Base-by-base conservation (phyloP, 2,888 invertebrate species). In the Mactromeris polynyma region DNA sequence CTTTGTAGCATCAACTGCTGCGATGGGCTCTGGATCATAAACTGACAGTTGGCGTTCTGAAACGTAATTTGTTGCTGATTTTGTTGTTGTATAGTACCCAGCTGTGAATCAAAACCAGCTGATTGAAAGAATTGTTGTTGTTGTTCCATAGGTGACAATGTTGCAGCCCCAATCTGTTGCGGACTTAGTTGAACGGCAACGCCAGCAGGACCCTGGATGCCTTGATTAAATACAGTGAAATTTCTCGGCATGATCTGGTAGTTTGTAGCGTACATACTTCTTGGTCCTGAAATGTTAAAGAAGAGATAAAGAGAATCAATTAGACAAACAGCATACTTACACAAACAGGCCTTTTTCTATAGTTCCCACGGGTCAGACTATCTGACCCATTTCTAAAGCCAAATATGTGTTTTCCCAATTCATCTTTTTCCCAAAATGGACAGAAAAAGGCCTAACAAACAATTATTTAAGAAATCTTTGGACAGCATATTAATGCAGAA, bases 191-290 rank as follows among this genome's bases (percentile, higher is more conserved):
- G 92, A 1, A 92, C 88, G 33, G 92, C 87, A 33, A 92, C 82
- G 40, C 88, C 83, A 54, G 89, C 40, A 54, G 73, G 73, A 26
- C 90, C 89, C 58, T 86, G 92, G 31, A 89, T 88, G n/a, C 80
- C 88, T 82, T 90, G 92, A 54, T 90, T 92, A 3, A 92, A 82
- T 21, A 92, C 46, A 31, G 92, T 77, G 77, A 88, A 92, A 64
- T 92, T 89, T 38, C 92, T 89, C 0, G 90, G 93, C 40, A 92
- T 85, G 78, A 93, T 90, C 78, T 92, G 93, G 78, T 88, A 92
- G 79, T 88, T 93, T 85, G 87, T 86, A 81, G 93, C 83, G 84
- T 88, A 90, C 69, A 92, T 31, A 38, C 90, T 88, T 78, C 92
- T 78, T 11, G 84, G 78, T 31, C 84, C 84, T 84, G 78, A 36